A percentile compares a stretch with the other conserved stretches of the same genome.
These are phyloP conservation scores for Indicator indicator DNA, from an alignment of 2,113 vertebrate species.

Conservation along the genomic window DNA sequence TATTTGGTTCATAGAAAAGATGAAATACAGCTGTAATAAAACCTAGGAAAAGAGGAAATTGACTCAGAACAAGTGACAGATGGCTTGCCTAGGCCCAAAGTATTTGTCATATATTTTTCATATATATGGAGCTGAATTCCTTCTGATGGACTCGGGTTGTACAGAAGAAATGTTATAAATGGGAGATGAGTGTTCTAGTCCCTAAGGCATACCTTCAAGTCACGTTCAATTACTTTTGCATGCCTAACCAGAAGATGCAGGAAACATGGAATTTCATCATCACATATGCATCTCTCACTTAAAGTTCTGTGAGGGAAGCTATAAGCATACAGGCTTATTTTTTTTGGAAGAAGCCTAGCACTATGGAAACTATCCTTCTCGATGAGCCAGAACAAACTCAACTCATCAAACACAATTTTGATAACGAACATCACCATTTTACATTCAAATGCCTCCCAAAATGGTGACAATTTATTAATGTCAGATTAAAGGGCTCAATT, in stretches of 20 bases:
- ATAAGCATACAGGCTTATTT: not conserved
- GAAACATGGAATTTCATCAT: not conserved
- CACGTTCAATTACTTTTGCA: not conserved
- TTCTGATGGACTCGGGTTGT: not conserved
- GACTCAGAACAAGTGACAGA: not conserved
- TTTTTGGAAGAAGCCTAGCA: conserved; percentile 5
- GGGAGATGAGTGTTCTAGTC: not conserved
- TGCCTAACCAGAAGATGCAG: not conserved
- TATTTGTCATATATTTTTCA: not conserved
- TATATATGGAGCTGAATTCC: not conserved
- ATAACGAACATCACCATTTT: conserved; percentile 73
- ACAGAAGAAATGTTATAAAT: not conserved
- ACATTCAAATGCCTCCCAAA: conserved; percentile 77
- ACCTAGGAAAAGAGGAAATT: not conserved
- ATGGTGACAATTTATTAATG: conserved; percentile 79
- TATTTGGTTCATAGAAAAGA: not conserved
- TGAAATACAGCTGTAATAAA: not conserved
- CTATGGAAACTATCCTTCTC: conserved; percentile 57
- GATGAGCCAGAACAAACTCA: conserved; percentile 74
- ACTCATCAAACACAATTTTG: conserved; percentile 78
- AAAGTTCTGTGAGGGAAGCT: not conserved
- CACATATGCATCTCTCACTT: not conserved
- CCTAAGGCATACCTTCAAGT: not conserved
- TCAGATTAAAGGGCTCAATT: conserved; percentile 75
- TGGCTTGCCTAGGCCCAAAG: not conserved